Evolutionary conservation across 2,113 vertebrate genomes (phyloP).

Genomic region (Nicator chloris): DNA sequence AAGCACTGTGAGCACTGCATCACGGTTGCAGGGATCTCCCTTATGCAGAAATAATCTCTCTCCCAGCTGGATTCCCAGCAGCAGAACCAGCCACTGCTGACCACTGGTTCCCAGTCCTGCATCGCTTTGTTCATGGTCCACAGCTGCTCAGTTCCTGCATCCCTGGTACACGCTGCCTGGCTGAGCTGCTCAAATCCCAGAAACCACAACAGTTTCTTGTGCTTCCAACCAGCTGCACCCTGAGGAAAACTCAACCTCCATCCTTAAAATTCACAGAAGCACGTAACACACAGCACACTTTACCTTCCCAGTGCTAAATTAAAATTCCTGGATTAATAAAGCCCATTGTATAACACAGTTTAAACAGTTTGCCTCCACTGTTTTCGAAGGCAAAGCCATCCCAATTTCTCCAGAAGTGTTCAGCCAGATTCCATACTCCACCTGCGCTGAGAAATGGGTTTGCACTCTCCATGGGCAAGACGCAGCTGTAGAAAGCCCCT

Average conservation of each 20-base stretch:
- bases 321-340: not conserved
- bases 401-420: not conserved
- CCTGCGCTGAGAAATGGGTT: not conserved
- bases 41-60: not conserved
- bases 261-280: not conserved
- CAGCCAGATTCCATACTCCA: not conserved
- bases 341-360: not conserved
- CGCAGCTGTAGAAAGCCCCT: not conserved
- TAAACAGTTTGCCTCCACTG: not conserved
- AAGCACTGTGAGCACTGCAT: not conserved
- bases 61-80: not conserved
- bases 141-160: not conserved
- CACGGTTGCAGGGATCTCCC: not conserved
- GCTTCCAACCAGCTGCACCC: not conserved
- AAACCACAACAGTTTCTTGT: not conserved
- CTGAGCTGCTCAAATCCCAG: not conserved
- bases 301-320: not conserved
- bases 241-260: not conserved
- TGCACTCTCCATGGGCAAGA: not conserved
- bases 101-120: not conserved
- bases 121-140: not conserved
- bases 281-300: rapidly evolving
- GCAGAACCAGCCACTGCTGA: not conserved
- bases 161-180: not conserved
- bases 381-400: not conserved